Evolutionary conservation across 2,888 invertebrate species (phyloP).

Genomic region (Platycheirus rosarum): DNA sequence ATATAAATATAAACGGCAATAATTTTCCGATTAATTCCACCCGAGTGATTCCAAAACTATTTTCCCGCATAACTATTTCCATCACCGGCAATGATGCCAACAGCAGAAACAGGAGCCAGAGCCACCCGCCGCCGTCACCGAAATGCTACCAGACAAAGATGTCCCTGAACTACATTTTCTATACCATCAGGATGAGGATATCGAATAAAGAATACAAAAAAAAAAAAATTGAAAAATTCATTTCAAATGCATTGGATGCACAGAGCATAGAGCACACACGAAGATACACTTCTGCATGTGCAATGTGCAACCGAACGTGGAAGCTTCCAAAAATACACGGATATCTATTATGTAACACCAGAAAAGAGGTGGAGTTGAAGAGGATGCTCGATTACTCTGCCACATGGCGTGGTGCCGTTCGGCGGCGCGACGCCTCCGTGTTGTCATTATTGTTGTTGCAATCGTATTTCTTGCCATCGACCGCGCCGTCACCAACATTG

Average conservation of each 20-base stretch:
- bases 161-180: constrained; percentile 65
- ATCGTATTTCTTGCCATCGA: constrained; percentile 25
- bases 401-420: too few relatives aligned
- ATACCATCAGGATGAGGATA: constrained; percentile 34
- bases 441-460: constrained; percentile 33
- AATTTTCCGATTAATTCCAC: constrained; percentile 72
- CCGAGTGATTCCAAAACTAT: constrained; percentile 67
- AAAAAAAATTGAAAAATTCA: constrained; percentile 32
- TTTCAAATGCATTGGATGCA: constrained; percentile 49
- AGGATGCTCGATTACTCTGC: too few relatives aligned
- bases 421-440: not conserved
- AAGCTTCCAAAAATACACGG: constrained; percentile 59
- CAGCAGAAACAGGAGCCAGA: not conserved
- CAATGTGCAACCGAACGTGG: constrained; percentile 43
- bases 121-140: not conserved
- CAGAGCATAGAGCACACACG: constrained; percentile 16
- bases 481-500: not conserved
- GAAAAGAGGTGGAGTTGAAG: constrained; percentile 13
- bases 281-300: constrained; percentile 12
- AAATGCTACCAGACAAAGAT: constrained; percentile 23
- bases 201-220: constrained; percentile 11
- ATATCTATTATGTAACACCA: constrained; percentile 62
- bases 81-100: not conserved
- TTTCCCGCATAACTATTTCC: constrained; percentile 54
- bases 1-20: constrained; percentile 70